Evolutionary conservation across 2,113 vertebrate genomes (phyloP).

Genomic region (Rhabdornis inornatus): DNA sequence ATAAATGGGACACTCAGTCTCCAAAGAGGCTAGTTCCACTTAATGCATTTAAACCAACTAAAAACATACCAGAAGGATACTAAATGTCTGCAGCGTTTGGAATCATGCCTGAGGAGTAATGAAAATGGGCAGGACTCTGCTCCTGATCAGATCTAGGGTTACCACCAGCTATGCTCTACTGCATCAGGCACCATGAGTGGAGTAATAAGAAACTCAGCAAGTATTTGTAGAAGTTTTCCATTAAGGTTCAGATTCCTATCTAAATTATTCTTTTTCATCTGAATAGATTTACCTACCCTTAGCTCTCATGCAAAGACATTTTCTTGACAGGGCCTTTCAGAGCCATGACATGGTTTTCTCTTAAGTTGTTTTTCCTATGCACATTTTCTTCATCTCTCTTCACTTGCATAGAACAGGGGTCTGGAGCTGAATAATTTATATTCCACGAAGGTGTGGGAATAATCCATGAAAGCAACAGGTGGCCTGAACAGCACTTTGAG

Average conservation of each 20-base stretch:
- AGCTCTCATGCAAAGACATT: background rate
- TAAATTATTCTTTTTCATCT: background rate
- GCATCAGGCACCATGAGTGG: background rate
- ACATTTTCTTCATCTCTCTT: background rate
- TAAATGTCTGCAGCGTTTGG: background rate
- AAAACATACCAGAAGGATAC: background rate
- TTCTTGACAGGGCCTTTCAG: background rate
- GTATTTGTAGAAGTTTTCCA: background rate
- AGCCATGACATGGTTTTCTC: background rate
- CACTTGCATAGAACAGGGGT: background rate
- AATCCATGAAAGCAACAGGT: background rate
- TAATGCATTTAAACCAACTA: background rate
- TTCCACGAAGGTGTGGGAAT: background rate
- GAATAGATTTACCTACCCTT: background rate
- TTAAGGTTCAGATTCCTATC: background rate
- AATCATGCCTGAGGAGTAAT: background rate
- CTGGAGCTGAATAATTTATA: background rate
- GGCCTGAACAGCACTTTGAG: background rate
- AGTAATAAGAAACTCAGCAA: background rate
- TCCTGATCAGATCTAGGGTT: background rate
- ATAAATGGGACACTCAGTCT: background rate
- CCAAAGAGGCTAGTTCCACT: background rate
- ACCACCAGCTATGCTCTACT: background rate
- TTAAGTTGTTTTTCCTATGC: background rate
- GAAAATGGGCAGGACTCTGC: background rate